phyloP scores from a whole-genome alignment of 2,113 vertebrate genomes.

The Oplegnathus fasciatus region DNA sequence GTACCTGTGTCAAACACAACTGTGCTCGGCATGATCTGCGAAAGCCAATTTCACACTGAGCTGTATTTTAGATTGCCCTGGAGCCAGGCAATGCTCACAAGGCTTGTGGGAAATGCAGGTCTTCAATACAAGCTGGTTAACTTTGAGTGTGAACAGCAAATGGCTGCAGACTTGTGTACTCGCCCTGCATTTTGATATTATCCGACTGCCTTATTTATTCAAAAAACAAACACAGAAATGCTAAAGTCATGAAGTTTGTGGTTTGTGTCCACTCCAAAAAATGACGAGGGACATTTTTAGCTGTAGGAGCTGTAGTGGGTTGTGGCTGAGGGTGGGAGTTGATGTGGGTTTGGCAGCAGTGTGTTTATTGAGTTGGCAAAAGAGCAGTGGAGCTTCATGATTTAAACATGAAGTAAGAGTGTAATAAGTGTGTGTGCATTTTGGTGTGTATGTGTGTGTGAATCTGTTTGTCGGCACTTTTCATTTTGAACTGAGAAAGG shows the following conservation, averaged over 20 bases:
- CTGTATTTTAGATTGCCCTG: slow-evolving; percentile 32
- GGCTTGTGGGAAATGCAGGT: slow-evolving; percentile 14
- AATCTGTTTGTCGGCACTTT: slow-evolving; percentile 45
- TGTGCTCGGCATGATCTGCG: neutral
- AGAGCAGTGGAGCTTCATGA: slow-evolving; percentile 54
- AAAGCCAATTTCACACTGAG: slow-evolving; percentile 36
- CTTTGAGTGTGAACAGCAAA: slow-evolving; percentile 16
- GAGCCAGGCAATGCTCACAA: neutral
- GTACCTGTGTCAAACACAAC: slow-evolving; percentile 15
- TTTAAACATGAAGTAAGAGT: slow-evolving; percentile 63
- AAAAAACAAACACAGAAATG: slow-evolving; percentile 28
- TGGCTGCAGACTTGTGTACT: neutral
- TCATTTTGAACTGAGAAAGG: slow-evolving; percentile 54
- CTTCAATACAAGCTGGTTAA: slow-evolving; percentile 14
- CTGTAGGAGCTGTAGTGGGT: slow-evolving; percentile 17
- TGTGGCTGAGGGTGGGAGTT: slow-evolving; percentile 16
- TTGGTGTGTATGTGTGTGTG: slow-evolving; percentile 20
- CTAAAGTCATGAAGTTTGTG: neutral
- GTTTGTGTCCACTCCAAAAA: slow-evolving; percentile 1
- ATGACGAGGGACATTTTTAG: slow-evolving; percentile 22
- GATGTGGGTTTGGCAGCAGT: slow-evolving; percentile 45
- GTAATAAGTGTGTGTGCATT: slow-evolving; percentile 44
- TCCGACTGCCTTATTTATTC: slow-evolving; percentile 12
- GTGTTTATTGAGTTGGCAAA: slow-evolving; percentile 56
- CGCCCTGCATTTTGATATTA: slow-evolving; percentile 6